Percentiles rank a stretch among this genome's conserved stretches.
Evolutionary conservation across 2,797 vertebrate species (phyloP).

Genomic region (Phataginus tetradactyla): DNA sequence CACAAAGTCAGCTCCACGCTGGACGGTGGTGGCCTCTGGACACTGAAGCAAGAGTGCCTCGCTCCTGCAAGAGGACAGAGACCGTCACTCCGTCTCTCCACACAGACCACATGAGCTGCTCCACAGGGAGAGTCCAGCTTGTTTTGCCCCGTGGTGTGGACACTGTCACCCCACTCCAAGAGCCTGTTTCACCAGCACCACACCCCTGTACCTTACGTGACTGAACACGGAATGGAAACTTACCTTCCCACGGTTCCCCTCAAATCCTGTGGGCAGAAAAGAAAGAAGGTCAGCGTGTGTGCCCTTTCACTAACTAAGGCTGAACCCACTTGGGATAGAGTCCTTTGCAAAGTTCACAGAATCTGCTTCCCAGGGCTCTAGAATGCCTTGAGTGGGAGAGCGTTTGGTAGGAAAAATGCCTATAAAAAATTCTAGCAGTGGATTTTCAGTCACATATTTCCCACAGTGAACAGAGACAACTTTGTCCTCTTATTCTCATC

Average conservation of each 20-base stretch:
- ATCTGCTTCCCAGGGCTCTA: neutral
- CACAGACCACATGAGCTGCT: rapidly evolving
- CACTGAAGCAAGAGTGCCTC: conserved; percentile 65
- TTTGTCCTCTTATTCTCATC: neutral
- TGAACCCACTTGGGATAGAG: neutral
- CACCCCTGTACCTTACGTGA: too few relatives aligned
- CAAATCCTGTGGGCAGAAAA: conserved; percentile 62
- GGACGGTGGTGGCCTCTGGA: conserved; percentile 67
- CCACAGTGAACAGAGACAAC: neutral
- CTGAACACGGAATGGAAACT: neutral
- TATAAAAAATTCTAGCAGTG: neutral
- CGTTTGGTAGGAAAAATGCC: rapidly evolving
- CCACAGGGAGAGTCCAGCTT: rapidly evolving
- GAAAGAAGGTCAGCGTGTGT: conserved; percentile 21
- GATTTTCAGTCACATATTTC: neutral
- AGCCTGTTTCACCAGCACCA: neutral
- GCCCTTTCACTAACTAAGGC: neutral
- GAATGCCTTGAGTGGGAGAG: too few relatives aligned
- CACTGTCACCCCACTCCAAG: neutral
- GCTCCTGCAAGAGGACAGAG: conserved; percentile 42
- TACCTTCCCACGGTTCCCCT: conserved; percentile 68
- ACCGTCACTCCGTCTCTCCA: neutral
- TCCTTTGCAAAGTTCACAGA: neutral
- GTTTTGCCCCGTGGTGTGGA: too few relatives aligned
- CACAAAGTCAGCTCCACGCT: conserved; percentile 65